Evolutionary conservation across 2,113 vertebrate genomes (phyloP).

Genomic region (Pyrgilauda ruficollis): DNA sequence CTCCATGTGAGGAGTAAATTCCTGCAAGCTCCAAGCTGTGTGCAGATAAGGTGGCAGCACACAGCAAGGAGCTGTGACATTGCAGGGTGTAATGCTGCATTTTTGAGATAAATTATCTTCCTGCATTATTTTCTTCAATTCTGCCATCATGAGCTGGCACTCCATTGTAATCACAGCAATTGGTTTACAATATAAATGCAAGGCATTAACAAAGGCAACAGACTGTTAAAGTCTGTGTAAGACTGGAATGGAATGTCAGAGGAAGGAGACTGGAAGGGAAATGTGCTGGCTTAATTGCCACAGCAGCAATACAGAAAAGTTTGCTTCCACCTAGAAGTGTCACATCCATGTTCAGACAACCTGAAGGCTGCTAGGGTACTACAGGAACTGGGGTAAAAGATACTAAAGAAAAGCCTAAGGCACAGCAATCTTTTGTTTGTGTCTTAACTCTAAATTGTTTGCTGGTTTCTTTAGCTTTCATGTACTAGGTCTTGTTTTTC

Average conservation of each 20-base stretch:
- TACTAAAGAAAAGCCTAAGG: neutral
- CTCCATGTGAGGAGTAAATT: neutral
- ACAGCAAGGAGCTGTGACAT: neutral
- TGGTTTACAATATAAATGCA: neutral
- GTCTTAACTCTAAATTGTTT: neutral
- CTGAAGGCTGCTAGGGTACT: neutral
- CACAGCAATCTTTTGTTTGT: neutral
- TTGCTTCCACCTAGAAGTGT: neutral
- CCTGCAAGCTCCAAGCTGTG: neutral
- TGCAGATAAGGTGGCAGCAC: neutral
- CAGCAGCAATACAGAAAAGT: neutral
- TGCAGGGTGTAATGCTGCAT: neutral
- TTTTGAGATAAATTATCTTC: neutral
- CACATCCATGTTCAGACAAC: neutral
- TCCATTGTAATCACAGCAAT: neutral
- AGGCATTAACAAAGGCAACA: neutral
- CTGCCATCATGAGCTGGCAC: neutral
- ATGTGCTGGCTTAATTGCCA: rapidly evolving
- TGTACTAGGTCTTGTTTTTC: neutral
- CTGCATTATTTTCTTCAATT: neutral
- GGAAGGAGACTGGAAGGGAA: neutral
- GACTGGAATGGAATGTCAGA: neutral
- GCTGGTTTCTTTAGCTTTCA: neutral
- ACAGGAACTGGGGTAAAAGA: neutral
- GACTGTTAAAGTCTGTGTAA: neutral